Conservation (phyloP, 2,113 vertebrate genomes). For the Rhombomys opimus region DNA sequence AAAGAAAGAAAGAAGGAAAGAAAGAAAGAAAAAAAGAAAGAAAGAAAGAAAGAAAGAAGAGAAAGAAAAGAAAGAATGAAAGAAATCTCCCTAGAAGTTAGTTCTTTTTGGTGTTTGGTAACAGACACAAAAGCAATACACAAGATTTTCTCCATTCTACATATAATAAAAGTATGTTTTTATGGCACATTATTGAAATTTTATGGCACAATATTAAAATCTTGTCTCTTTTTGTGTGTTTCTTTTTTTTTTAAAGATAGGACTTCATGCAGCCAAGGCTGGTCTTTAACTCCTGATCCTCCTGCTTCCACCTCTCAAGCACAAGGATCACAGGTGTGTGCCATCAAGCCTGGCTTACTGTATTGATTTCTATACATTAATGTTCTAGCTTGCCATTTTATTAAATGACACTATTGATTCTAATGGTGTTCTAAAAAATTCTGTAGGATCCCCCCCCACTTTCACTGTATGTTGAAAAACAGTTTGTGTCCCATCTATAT, state of each 20-base stretch:
- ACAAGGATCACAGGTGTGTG: not conserved
- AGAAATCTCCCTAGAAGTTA: not conserved
- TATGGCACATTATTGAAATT: not conserved
- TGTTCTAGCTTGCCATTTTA: not conserved
- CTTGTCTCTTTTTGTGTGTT: too few species aligned
- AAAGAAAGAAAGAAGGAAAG: too few species aligned
- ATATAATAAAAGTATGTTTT: not conserved
- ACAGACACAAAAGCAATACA: not conserved
- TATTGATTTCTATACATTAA: not conserved
- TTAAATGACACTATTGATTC: not conserved
- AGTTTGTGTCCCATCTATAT: not conserved
- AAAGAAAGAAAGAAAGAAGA: too few species aligned
- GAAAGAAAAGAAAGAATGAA: too few species aligned
- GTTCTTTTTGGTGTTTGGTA: not conserved
- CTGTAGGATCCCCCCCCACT: not conserved
- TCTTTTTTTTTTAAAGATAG: not conserved
- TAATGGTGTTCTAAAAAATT: not conserved
- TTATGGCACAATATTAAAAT: not conserved
- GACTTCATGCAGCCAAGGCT: not conserved
- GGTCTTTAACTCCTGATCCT: not conserved
- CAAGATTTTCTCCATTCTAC: not conserved
- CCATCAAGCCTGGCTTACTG: not conserved
- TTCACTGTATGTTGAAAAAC: not conserved
- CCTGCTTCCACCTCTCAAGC: not conserved
- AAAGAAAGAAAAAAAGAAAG: too few species aligned